Evolutionary conservation across 2,113 vertebrate genomes (phyloP), one percentile per base, ranked within the genome.

Genomic region (Eclectus roratus): DNA sequence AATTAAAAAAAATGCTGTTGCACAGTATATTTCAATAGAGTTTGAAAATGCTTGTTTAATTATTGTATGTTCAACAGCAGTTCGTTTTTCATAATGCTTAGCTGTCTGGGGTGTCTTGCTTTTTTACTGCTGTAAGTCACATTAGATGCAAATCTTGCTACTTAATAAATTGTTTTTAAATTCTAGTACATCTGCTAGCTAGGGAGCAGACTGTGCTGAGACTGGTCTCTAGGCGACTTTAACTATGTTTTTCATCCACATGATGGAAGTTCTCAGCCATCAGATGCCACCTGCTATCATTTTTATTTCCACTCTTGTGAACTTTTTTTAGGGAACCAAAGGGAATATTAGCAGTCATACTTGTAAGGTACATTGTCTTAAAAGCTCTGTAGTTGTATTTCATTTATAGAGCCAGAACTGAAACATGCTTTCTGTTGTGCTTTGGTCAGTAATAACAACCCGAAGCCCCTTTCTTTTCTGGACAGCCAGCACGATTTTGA

Each of bases 211-310:
- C 74, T 91, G 78, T 72, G 82, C 55, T 43, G 63, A 94, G 80
- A 53, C 70, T 90, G 39, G 66, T 84, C 66, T 91, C 89, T 83
- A 78, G 84, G 74, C 1, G 7, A 91, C 76, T 95, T 92, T 85
- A 89, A 88, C 91, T 84, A 93, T 66, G 66, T 89, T 85, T 96
- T 94, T 90, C 70, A 68, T 80, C 85, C 89, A 71, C 52, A 85
- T 78, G 85, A 94, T 80, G 73, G 81, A 89, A 82, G 78, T 80
- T 96, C 88, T 91, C 37, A 96, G 52, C n/a, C 73, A 94, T 61
- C 78, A 68, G 72, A 92, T 76, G 74, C 92, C 95, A 95, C 52
- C 89, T 96, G 93, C n/a, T 85, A 81, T 63, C 41, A 37, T 89
- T 90, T 94, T 81, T 89, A 63, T 94, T 94, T 96, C 73, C 70